Base-by-base conservation (phyloP, 2,888 invertebrate genomes). In the Macropis europaea region DNA sequence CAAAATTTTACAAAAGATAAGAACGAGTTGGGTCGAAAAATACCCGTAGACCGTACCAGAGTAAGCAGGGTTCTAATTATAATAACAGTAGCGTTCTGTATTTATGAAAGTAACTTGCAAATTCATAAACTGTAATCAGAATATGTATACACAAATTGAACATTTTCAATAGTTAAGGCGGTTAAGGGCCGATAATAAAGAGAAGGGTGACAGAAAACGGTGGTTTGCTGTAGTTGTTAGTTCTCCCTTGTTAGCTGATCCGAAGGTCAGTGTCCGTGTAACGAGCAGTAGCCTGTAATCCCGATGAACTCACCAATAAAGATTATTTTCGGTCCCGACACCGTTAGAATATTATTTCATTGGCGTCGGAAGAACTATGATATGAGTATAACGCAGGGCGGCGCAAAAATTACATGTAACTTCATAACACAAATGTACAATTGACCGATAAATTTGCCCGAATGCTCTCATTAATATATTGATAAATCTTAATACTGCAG, bases 241-340 rank as follows among this genome's bases (percentile, higher is more conserved):
- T 60, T 62, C 64, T 70, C 60, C 50, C 70, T 66, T 47, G 66
- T 62, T 59, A 62, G 45, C 48, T 50, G 59, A 50, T 48, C 26
- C 70, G 62, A 73, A 76, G 75, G 73, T 76, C 75, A 76, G 43
- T 69, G 75, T 26, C 69, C 75, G 69, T 66, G 54, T 73, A 76
- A 76, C 69, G 66, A 75, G 75, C 68, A 9, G 47, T 38, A 68
- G 63, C 53, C 47, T 45, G 52, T 68, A 75, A 60, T 57, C 68
- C 54, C 72, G 43, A 26, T 38, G 63, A 64, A 63, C 56, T 19
- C 47, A 53, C 74, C 70, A 67, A 74, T 75, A 72, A 68, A 73
- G 61, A 60, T 69, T 66, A 54, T 47, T 66, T 69, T 76, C 42
- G 45, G 42, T 43, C 54, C 43, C 61, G 34, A 52, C 57, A 43